Conservation (phyloP, 1,140 invertebrate species). For the Pachypsylla venusta region DNA sequence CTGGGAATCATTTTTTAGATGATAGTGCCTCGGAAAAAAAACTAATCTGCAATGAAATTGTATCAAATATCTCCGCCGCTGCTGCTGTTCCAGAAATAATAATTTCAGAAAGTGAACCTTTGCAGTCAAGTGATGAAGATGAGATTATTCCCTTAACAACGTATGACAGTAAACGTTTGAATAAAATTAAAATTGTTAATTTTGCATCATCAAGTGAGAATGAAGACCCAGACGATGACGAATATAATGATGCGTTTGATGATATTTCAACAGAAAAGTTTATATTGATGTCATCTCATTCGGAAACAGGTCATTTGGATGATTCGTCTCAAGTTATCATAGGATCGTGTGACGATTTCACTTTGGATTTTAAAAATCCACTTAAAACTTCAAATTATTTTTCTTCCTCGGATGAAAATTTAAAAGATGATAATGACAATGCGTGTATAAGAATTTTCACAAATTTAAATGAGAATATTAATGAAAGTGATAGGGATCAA, state of each 20-base stretch:
- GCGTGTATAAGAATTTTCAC: no score
- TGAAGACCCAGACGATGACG: constrained; percentile 10
- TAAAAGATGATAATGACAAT: no score
- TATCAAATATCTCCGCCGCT: background rate
- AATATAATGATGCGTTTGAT: background rate
- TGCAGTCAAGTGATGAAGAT: constrained; percentile 10
- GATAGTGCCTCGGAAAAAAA: constrained; percentile 29
- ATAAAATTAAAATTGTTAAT: background rate
- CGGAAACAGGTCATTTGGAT: constrained; percentile 18
- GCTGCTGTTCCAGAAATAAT: constrained; percentile 20
- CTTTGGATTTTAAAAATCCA: constrained; percentile 36
- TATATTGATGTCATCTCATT: background rate
- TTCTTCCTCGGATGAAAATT: no score
- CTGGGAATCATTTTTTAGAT: constrained; percentile 28
- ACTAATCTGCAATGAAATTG: background rate
- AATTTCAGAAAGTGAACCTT: constrained; percentile 19
- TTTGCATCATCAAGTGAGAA: constrained; percentile 10
- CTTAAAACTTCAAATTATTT: constrained; percentile 28
- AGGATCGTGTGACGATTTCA: constrained; percentile 38
- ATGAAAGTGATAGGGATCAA: no score
- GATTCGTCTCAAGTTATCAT: constrained; percentile 37
- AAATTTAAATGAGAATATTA: no score
- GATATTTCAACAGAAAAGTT: background rate
- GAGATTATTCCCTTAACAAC: constrained; percentile 11
- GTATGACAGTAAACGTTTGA: background rate